Evolutionary conservation across 2,888 invertebrate genomes (phyloP), one percentile per base, ranked within the genome.

Genomic region (Drosophila robusta): DNA sequence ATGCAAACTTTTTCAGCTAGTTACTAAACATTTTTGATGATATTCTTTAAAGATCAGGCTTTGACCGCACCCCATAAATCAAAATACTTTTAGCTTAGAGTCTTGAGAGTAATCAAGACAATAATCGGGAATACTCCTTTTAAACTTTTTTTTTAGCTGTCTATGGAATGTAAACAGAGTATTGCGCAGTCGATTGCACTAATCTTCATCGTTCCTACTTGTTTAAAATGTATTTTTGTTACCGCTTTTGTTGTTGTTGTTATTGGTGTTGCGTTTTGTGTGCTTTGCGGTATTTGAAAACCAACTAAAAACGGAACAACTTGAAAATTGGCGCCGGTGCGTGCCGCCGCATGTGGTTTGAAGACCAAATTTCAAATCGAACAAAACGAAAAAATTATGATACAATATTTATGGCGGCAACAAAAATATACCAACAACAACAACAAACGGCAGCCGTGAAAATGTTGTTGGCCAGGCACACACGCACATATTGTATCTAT

Each of bases 401-500:
- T 72, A 62, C 68, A 45, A 71, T 61, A 75, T 78, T 77, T 76
- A 70, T 73, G 73, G 69, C 52, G 67, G 51, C 58, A 58, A 63
- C 44, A 52, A 44, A 52, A 24, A 61, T 51, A 55, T 57, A 58
- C 22, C 29, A 45, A 45, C 5, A 41, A 36, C 11, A 45, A n/a
- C 4, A 38, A 16, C n/a, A 32, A 66, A 67, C 78, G 74, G 79
- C 83, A 83, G 81, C 84, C 77, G 82, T 82, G 82, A 86, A 86
- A 84, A 82, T 78, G 76, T 68, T 68, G 68, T 52, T 75, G 47
- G 55, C 45, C 54, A 56, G 32, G 45, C 67, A 65, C 66, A 66
- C 68, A 69, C 69, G 68, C 73, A 74, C 73, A 70, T 75, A 75
- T 72, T 79, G 75, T 86, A 83, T 80, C 74, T 81, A 82, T 84